Conservation (phyloP, 2,888 invertebrate species). For the Hesperia comma region DNA sequence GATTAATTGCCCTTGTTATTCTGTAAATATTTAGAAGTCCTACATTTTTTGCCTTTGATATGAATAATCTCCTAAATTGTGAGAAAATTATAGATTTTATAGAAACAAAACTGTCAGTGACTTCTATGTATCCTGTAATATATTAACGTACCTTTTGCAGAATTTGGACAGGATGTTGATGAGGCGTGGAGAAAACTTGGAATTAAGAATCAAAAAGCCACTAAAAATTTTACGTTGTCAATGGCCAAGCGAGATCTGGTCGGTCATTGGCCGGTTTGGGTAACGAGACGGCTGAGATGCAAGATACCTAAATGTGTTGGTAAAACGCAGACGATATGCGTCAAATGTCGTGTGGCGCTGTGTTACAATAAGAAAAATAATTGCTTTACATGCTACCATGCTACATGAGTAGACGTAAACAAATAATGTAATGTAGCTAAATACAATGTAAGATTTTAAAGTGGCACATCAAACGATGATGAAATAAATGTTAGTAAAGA, state of each 20-base stretch:
- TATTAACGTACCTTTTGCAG: not conserved
- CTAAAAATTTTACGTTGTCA: not conserved
- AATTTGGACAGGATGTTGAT: not conserved
- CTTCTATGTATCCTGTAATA: too few species aligned
- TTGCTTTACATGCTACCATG: not conserved
- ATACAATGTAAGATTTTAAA: too few species aligned
- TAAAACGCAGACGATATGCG: not conserved
- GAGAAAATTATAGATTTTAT: too few species aligned
- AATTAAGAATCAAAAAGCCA: not conserved
- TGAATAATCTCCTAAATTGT: too few species aligned
- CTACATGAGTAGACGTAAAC: not conserved
- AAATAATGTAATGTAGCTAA: too few species aligned
- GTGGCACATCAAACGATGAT: too few species aligned
- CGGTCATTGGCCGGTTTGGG: conserved; percentile 1
- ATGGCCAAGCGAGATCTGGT: not conserved
- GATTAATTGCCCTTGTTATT: too few species aligned
- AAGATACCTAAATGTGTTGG: not conserved
- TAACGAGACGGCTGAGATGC: not conserved
- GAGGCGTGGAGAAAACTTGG: conserved; percentile 1
- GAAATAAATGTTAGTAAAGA: too few species aligned
- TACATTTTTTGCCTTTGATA: too few species aligned
- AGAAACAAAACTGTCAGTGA: too few species aligned
- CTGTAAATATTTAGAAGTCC: too few species aligned
- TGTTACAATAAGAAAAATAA: conserved; percentile 9
- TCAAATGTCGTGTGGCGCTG: not conserved